Evolutionary conservation across 2,797 vertebrate species (phyloP), one percentile per base, ranked within the genome.

Genomic region (Lerista edwardsae): DNA sequence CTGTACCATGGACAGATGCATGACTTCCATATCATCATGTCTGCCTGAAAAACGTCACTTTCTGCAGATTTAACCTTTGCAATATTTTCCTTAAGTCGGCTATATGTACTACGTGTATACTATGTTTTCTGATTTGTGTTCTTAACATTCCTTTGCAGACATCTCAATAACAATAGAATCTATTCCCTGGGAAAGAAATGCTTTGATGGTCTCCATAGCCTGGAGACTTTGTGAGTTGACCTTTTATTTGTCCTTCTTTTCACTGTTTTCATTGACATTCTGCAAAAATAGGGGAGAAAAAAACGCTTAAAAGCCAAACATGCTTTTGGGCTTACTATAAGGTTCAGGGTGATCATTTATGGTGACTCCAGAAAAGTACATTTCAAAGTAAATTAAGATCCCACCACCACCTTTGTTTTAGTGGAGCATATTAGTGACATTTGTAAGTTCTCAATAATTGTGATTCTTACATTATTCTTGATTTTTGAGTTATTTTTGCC

Each of bases 121-220:
- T 81, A 83, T 90, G 92, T 92, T 94, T 93, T 90, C 73, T 95
- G 90, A 62, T 96, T 94, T 93, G 83, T 44, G 71, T 93, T 87
- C 57, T 93, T 95, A 94, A 92, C 91, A 87, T 95, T 96, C 92
- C 95, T 92, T 94, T 94, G 82, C 96, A 99, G 98, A 95, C 98
- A 98, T 98, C 98, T 98, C 95, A 98, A 98, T 97, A 98, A 98
- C 97, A 99, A 99, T 97, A 97, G 97, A 97, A 98, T 99, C 93
- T 95, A 96, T 95, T 97, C 98, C 96, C 97, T 98, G 98, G 98
- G 98, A 97, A 97, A 97, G 92, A 97, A 96, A 96, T 98, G 97
- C 96, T 98, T 99, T 97, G 96, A 98, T 94, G 98, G 98, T 83
- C 98, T 97, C 93, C 97, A 97, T 93, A 98, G 95, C 95, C 97